Percentiles rank a stretch among this genome's conserved stretches.
These are phyloP conservation scores for Mormyrops attenuatus DNA, from an alignment of 2,797 vertebrate genomes.

Conservation along the genomic window DNA sequence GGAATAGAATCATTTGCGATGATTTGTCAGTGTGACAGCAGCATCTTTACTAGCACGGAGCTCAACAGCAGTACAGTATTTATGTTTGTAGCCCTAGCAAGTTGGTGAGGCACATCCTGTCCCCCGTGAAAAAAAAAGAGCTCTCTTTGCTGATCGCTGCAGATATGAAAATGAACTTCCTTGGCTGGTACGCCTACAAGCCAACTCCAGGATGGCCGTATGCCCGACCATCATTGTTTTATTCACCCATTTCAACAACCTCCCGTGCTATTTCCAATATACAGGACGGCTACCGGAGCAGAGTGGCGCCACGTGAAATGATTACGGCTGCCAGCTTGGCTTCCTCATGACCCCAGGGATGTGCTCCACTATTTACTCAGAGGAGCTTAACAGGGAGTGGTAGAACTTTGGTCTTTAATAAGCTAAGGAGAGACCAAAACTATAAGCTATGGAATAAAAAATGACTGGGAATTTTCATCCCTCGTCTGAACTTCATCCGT, in stretches of 20 bases:
- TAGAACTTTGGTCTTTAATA: neutral
- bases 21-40: neutral
- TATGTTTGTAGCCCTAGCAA: neutral
- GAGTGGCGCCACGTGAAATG: neutral
- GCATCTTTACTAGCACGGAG: neutral
- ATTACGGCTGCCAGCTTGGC: neutral
- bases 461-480: neutral
- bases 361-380: neutral
- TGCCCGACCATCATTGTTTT: neutral
- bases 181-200: neutral
- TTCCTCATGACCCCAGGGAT: neutral
- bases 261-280: neutral
- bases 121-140: neutral
- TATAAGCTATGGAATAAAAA: neutral
- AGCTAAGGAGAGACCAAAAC: neutral
- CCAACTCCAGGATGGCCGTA: neutral
- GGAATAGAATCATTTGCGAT: neutral
- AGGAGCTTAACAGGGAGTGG: neutral
- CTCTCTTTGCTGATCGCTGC: neutral
- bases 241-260: neutral
- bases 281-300: neutral
- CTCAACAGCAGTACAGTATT: neutral
- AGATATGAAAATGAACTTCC: neutral
- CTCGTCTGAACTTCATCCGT: neutral
- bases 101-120: neutral